Base-by-base conservation (phyloP, 2,113 vertebrate genomes). In the Ammodytes marinus region DNA sequence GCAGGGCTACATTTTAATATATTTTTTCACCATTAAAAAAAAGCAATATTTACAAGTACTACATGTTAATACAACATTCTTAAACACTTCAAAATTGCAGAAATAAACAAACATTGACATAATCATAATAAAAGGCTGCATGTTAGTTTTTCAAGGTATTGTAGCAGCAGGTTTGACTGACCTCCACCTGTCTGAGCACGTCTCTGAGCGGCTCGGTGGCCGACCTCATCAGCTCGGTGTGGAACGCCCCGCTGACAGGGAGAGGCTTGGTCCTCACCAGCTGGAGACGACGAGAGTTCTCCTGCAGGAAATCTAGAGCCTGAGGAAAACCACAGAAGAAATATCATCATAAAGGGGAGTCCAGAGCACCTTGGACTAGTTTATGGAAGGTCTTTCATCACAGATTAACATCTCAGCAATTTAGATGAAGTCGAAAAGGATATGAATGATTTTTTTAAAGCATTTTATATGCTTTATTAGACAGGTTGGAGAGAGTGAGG, bases 161-260 rank as follows among this genome's bases (percentile, higher is more conserved):
- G 2, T 27, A 27, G 27, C 27, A 27, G 27, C 27, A n/a, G 8
- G 8, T 73, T 9, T 14, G 45, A 78, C 90, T 74, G 53, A 94
- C 93, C 43, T 94, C 89, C 2, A 98, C 68, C 0, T 94, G 91
- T 52, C 90, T 90, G 6, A 99, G 93, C 11, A 94, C 95, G 4
- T 95, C 94, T 0, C 86, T 81, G 81, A 99, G 73, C 0, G 97
- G 96, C 66, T 96, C 93, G 14, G 91, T 39, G 0, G 97, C 98
- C 0, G 95, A 87, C 83, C 92, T 89, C 98, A 99, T 99, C 72
- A 99, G 95, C 7, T 92, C 83, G 0, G 97, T 99, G 71, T 99
- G 98, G 85, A 99, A 99, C 17, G 95, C 98, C 0, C 98, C 98
- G 3, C 97, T 98, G 5, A 99, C 98, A 0, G 96, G 95, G 43